Evolutionary conservation across 2,888 invertebrate species (phyloP), one percentile per base, ranked within the genome.

Genomic region (Athrips mouffetella): DNA sequence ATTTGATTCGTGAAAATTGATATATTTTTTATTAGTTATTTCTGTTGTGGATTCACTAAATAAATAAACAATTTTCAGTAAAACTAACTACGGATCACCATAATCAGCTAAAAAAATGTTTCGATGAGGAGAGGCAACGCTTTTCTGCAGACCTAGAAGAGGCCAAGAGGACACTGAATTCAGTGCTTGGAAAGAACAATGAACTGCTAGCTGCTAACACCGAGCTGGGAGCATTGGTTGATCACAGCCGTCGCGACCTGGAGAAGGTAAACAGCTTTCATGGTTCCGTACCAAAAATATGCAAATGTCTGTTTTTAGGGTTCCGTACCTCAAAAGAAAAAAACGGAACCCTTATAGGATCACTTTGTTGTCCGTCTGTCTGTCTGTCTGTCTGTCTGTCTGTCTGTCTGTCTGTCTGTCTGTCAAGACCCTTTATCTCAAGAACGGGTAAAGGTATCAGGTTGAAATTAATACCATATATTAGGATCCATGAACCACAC

Each of bases 61-160:
- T 6, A 13, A 18, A 16, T 16, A 18, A n/a, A n/a, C n/a, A n/a
- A 11, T 31, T 50, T 42, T 2, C 48, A 76, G 76, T 68, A 7
- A 63, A 63, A 50, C 33, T 69, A 41, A 51, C 59, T 18, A 57
- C 45, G 29, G 67, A 66, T 42, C 67, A 72, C 51, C 62, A 66
- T 16, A 56, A 47, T 15, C 68, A 73, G 44, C 49, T 70, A 41
- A 23, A 53, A 3, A 63, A 65, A 39, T 57, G 55, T 51, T 60
- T 67, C 47, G 55, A 49, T 5, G 47, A 57, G 0, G 53, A 62
- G 2, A 65, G 65, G 48, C 65, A 69, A 48, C 65, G 67, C 42
- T 49, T 59, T 2, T 67, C 68, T 0, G 25, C 50, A 0, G 69
- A 70, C n/a, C 44, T 70, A 3, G 37, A 16, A 5, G 65, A 65